Conservation (phyloP, 2,888 invertebrate genomes). For the Nyleta sp. region DNA sequence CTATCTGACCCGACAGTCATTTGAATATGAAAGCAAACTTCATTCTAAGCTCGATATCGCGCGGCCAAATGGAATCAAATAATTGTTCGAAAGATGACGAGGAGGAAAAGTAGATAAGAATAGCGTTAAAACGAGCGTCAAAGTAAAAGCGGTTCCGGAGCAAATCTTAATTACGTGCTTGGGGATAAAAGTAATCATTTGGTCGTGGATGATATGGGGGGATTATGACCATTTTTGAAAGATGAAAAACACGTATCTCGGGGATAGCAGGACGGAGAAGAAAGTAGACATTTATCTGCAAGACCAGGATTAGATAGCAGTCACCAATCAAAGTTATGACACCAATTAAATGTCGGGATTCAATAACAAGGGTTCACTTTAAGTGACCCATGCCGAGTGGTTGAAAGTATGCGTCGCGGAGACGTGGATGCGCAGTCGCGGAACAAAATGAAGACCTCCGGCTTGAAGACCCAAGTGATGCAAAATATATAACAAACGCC, state of each 20-base stretch:
- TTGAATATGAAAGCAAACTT: constrained; percentile 63
- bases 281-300: constrained; percentile 51
- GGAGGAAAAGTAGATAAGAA: constrained; percentile 28
- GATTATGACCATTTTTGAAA: constrained; percentile 20
- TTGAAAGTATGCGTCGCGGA: too few relatives aligned
- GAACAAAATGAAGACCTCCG: too few relatives aligned
- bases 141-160: constrained; percentile 50
- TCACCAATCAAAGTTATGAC: constrained; percentile 59
- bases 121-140: constrained; percentile 16
- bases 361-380: constrained; percentile 28
- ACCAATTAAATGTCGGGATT: constrained; percentile 48
- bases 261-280: constrained; percentile 39
- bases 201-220: constrained; percentile 25
- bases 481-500: constrained; percentile 40
- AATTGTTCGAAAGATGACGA: constrained; percentile 30
- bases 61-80: constrained; percentile 9
- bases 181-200: constrained; percentile 32
- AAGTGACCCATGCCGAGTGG: too few relatives aligned
- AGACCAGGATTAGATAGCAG: constrained; percentile 41
- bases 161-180: constrained; percentile 46
- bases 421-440: neutral
- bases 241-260: constrained; percentile 24
- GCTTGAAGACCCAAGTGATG: too few relatives aligned
- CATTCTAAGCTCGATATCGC: constrained; percentile 29
- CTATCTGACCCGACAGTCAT: constrained; percentile 36